These are phyloP conservation scores for Hoplostethus atlanticus DNA, from an alignment of 2,797 vertebrate genomes.

Conservation along the genomic window DNA sequence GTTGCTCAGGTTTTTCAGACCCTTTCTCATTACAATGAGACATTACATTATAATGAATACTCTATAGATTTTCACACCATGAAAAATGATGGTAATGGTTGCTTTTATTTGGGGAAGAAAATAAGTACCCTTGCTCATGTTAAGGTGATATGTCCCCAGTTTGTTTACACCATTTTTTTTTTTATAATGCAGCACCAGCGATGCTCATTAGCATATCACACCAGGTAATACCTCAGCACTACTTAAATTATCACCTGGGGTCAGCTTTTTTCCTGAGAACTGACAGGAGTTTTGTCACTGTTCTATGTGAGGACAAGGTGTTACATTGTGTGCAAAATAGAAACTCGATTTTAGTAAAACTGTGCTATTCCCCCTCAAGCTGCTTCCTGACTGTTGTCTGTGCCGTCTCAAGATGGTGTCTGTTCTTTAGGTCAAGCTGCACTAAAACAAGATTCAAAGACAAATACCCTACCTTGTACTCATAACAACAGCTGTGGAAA, in stretches of 20 bases:
- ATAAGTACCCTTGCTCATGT: not conserved
- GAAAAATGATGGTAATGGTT: not conserved
- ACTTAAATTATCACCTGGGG: slow-evolving; percentile 20
- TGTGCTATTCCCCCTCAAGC: slow-evolving; percentile 45
- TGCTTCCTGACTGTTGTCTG: slow-evolving; percentile 57
- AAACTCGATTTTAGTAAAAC: slow-evolving; percentile 33
- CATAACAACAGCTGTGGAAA: slow-evolving; percentile 52
- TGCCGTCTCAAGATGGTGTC: slow-evolving; percentile 75
- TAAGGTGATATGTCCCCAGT: slow-evolving; percentile 34
- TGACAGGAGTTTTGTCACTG: slow-evolving; percentile 18
- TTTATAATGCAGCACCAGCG: slow-evolving; percentile 16
- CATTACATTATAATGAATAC: slow-evolving; percentile 8
- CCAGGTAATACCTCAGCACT: slow-evolving; percentile 31
- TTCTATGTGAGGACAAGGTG: slow-evolving; percentile 51
- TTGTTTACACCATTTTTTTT: slow-evolving; percentile 46
- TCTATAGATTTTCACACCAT: not conserved
- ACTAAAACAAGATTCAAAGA: slow-evolving; percentile 47
- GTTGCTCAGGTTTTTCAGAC: slow-evolving; percentile 34
- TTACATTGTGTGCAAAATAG: slow-evolving; percentile 44
- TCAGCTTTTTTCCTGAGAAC: slow-evolving; percentile 7
- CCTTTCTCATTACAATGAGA: slow-evolving; percentile 26
- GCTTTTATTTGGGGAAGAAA: slow-evolving; percentile 14
- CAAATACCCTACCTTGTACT: slow-evolving; percentile 3
- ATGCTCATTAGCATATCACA: slow-evolving; percentile 47
- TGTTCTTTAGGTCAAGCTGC: slow-evolving; percentile 71